These are phyloP conservation scores for Eulemur mongoz DNA, from an alignment of 2,797 vertebrate species.

Conservation along the genomic window DNA sequence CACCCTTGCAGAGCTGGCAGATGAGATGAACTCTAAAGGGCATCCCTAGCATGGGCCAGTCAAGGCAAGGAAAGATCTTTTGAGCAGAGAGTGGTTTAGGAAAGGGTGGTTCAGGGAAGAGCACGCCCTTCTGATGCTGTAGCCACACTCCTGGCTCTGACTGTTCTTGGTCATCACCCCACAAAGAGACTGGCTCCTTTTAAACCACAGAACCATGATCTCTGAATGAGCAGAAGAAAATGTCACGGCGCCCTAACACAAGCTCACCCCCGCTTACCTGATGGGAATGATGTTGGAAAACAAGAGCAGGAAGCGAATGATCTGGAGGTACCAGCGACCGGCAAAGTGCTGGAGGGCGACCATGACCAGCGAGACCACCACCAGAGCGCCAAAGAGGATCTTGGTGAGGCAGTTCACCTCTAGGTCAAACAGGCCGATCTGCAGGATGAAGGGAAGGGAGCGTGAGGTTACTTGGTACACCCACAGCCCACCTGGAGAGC, in stretches of 20 bases:
- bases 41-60: fast-evolving
- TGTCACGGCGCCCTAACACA: fast-evolving
- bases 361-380: slow-evolving; percentile 98
- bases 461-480: fast-evolving
- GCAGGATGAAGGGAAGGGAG: fast-evolving
- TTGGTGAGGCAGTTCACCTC: slow-evolving; percentile 99
- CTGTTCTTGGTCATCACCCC: fast-evolving
- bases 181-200: neutral
- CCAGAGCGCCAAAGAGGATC: slow-evolving; percentile 95
- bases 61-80: neutral
- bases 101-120: neutral
- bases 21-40: fast-evolving
- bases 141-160: neutral
- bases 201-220: neutral
- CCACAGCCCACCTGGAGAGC: fast-evolving
- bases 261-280: slow-evolving; percentile 85
- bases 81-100: neutral
- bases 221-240: neutral
- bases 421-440: slow-evolving; percentile 98
- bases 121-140: fast-evolving
- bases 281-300: slow-evolving; percentile 99
- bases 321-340: slow-evolving; percentile 99
- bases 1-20: neutral
- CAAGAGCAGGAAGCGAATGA: slow-evolving; percentile 96
- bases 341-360: slow-evolving; percentile 98